Conservation (phyloP, 2,797 vertebrate genomes). For the Chiloscyllium punctatum region DNA sequence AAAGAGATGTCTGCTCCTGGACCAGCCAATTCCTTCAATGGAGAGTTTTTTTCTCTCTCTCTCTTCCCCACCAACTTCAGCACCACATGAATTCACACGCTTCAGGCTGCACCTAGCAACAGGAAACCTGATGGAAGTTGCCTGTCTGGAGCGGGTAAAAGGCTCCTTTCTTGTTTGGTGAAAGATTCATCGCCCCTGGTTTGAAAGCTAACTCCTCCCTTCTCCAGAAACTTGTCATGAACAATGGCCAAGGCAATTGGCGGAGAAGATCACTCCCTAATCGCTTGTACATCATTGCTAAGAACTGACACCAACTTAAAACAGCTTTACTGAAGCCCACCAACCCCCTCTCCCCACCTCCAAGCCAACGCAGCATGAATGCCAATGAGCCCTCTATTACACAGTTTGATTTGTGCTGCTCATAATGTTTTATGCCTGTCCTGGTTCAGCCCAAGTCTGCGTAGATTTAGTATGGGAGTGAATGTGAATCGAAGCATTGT, state of each 20-base stretch:
- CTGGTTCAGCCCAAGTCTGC: background rate
- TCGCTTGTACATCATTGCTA: constrained; percentile 75
- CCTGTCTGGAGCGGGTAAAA: constrained; percentile 61
- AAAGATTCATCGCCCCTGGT: constrained; percentile 75
- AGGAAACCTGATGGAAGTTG: constrained; percentile 56
- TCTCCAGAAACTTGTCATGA: constrained; percentile 73
- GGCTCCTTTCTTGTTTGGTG: constrained; percentile 66
- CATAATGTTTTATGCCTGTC: constrained; percentile 16
- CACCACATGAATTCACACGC: constrained; percentile 61
- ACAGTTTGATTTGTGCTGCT: constrained; percentile 37
- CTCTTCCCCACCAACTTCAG: constrained; percentile 45
- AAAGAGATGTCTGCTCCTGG: constrained; percentile 74
- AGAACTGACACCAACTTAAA: constrained; percentile 75
- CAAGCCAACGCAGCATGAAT: constrained; percentile 48
- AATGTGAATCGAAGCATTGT: constrained; percentile 12
- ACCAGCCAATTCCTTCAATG: constrained; percentile 59
- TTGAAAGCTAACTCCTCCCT: constrained; percentile 73
- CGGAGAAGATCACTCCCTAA: constrained; percentile 84
- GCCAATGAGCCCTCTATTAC: constrained; percentile 44
- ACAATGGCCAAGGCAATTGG: constrained; percentile 64
- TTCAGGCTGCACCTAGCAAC: constrained; percentile 71
- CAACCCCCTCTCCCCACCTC: constrained; percentile 43
- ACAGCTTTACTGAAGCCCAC: constrained; percentile 60
- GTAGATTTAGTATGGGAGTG: constrained; percentile 24
- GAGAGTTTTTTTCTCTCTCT: constrained; percentile 39